Evolutionary conservation across 2,888 invertebrate species (phyloP).

Genomic region (Tridacna gigas): DNA sequence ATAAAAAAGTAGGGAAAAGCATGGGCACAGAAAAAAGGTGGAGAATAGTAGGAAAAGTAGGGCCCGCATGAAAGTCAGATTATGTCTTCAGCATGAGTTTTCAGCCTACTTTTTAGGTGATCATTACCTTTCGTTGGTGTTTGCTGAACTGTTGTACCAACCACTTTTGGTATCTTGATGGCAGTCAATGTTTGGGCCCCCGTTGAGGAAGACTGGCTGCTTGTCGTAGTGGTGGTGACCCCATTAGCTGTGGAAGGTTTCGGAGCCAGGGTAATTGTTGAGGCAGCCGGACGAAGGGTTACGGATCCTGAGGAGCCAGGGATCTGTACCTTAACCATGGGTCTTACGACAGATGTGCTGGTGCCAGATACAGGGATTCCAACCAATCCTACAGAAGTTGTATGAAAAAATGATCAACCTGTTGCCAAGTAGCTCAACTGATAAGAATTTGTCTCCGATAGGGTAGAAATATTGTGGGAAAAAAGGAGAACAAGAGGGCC

Average conservation of each 20-base stretch:
- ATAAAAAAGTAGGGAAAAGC: too few relatives aligned
- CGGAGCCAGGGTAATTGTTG: conserved; percentile 75
- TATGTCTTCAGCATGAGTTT: too few relatives aligned
- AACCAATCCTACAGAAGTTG: too few relatives aligned
- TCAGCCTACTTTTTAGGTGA: too few relatives aligned
- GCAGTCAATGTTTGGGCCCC: conserved; percentile 59
- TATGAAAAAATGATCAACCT: too few relatives aligned
- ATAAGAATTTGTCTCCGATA: too few relatives aligned
- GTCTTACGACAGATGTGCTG: conserved; percentile 56
- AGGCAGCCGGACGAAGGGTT: conserved; percentile 74
- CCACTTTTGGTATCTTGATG: conserved; percentile 60
- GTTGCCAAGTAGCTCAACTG: too few relatives aligned
- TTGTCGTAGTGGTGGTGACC: conserved; percentile 23
- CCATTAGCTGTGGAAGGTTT: conserved; percentile 67
- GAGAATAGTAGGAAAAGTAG: too few relatives aligned
- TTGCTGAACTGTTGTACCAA: conserved; percentile 53
- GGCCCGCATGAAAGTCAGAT: too few relatives aligned
- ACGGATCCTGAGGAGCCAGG: conserved; percentile 76
- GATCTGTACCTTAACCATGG: conserved; percentile 78
- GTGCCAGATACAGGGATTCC: conserved; percentile 19
- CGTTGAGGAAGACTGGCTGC: conserved; percentile 55
- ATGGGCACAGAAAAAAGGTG: too few relatives aligned
- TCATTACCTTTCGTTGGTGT: conserved; percentile 54
- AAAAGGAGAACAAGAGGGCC: too few relatives aligned
- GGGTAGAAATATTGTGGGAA: too few relatives aligned